These are phyloP conservation scores for Synergus japonicus DNA, from an alignment of 2,888 invertebrate species.

Conservation along the genomic window DNA sequence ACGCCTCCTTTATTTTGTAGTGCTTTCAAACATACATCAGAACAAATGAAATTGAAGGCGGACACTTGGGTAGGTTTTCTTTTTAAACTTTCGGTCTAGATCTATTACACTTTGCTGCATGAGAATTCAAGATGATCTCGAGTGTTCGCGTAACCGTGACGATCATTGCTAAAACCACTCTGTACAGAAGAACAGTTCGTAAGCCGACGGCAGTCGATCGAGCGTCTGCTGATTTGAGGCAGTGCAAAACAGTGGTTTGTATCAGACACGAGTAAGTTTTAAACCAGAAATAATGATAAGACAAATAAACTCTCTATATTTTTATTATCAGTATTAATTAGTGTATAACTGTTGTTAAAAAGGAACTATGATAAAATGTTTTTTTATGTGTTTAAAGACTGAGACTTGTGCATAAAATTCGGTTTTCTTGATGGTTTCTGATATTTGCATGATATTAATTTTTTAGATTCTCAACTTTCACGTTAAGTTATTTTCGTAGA, in stretches of 20 bases:
- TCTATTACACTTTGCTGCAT: neutral
- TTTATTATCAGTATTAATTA: constrained; percentile 38
- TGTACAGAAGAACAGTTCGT: constrained; percentile 47
- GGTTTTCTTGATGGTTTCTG: neutral
- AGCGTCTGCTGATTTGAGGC: constrained; percentile 44
- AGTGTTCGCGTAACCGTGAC: constrained; percentile 40
- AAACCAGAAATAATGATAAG: neutral
- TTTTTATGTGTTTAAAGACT: neutral
- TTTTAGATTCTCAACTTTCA: neutral
- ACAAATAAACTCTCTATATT: neutral
- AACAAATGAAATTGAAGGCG: no score
- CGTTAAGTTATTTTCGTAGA: neutral
- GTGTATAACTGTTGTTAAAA: neutral
- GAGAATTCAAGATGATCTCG: neutral
- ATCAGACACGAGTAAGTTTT: constrained; percentile 5
- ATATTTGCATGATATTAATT: neutral
- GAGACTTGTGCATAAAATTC: neutral
- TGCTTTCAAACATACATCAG: no score
- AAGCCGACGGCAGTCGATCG: constrained; percentile 45
- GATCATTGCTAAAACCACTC: constrained; percentile 48
- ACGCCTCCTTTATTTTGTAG: no score
- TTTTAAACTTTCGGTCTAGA: no score
- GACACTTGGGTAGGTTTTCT: no score
- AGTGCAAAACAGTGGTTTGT: constrained; percentile 36
- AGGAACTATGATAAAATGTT: neutral